These are phyloP conservation scores for Microctenopoma lineatum DNA, from an alignment of 2,797 vertebrate species.

Conservation along the genomic window DNA sequence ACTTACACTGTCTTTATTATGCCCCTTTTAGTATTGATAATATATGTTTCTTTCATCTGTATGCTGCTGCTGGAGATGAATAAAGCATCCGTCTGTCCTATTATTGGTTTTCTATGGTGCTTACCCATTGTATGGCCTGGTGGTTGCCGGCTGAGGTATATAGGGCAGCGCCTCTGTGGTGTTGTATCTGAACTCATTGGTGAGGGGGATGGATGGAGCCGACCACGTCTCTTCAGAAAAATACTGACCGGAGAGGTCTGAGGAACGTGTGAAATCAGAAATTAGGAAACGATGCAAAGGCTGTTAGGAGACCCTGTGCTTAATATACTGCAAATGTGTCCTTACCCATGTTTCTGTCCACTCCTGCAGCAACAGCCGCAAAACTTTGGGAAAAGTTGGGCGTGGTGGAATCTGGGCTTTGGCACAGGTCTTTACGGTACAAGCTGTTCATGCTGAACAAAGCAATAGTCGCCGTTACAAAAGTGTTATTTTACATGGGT, in stretches of 20 bases:
- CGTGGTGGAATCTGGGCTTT: slow-evolving; percentile 76
- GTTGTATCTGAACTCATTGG: slow-evolving; percentile 91
- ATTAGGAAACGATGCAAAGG: not conserved
- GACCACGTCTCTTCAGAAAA: slow-evolving; percentile 90
- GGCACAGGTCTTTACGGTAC: slow-evolving; percentile 78
- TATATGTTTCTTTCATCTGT: no score
- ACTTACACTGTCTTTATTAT: no score
- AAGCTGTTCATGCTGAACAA: slow-evolving; percentile 74
- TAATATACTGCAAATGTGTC: not conserved
- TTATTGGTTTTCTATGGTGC: not conserved
- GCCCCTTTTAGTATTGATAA: no score
- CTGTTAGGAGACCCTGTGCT: not conserved
- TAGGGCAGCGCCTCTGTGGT: slow-evolving; percentile 85
- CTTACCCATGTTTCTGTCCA: slow-evolving; percentile 89
- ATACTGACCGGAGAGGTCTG: slow-evolving; percentile 83
- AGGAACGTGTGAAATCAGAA: not conserved
- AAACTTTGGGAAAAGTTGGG: slow-evolving; percentile 87
- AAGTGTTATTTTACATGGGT: not conserved
- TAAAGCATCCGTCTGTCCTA: no score
- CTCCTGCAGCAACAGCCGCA: slow-evolving; percentile 84
- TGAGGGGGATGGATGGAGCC: slow-evolving; percentile 88
- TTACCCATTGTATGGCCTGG: slow-evolving; percentile 85
- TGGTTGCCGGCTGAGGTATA: slow-evolving; percentile 82
- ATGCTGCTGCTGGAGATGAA: no score
- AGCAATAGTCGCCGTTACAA: not conserved